Base-by-base conservation (phyloP, 2,797 vertebrate species). In the Crax fasciolata region DNA sequence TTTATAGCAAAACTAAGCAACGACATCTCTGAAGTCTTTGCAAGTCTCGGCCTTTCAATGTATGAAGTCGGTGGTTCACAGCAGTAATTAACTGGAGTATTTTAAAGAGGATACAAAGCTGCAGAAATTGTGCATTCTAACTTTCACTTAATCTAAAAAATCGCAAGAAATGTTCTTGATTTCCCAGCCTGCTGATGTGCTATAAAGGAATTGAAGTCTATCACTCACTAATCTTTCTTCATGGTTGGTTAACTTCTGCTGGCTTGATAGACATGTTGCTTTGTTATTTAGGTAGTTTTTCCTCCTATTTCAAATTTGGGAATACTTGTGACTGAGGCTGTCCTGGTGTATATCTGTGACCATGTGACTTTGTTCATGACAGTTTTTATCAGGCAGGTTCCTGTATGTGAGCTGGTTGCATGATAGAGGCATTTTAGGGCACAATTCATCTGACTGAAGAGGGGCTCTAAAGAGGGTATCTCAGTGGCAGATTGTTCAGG, bases 171-270 rank as follows among this genome's bases (percentile, higher is more conserved):
- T 49, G 41, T 52, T 83, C 21, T 73, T 67, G 49, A 80, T 90
- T 87, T 93, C 61, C 73, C 70, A 52, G 93, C 91, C 93, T 52
- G 52, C 84, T 77, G 27, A 25, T 85, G 66, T 75, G 35, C 28
- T 30, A 61, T 62, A 86, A 92, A 48, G 77, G 78, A 76, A 10
- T 27, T 74, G 41, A 27, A 48, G 27, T 84, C n/a, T 57, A 74
- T 18, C 35, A 83, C 43, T 32, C 85, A 76, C 62, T 81, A 59
- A 83, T 77, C 79, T 44, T 39, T 49, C 59, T 90, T 85, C 30
- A 38, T 61, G 46, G 70, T 74, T 54, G 43, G 10, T 12, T 81
- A 55, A 38, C 32, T 46, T 25, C 54, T 57, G 55, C 6, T 70
- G 30, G 43, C 32, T 38, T 71, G 39, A 21, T 21, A 63, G 19